Conservation (phyloP, 2,797 vertebrate species). For the Esox lucius region DNA sequence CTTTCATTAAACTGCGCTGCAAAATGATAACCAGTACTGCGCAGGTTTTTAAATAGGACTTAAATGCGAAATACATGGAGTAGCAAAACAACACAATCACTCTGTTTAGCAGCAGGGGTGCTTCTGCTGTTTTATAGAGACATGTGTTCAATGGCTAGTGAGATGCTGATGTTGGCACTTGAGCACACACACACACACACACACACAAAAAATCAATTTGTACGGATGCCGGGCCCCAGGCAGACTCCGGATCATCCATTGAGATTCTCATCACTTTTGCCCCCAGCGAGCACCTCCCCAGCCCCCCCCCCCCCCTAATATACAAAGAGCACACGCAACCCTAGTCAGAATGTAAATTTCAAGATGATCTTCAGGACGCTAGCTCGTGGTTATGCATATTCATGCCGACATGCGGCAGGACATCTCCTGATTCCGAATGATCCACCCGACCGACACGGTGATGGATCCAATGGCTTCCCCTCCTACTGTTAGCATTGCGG, state of each 20-base stretch:
- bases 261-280: neutral
- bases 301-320: neutral
- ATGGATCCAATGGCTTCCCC: neutral
- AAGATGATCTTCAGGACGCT: constrained; percentile 13
- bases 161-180: constrained; percentile 5
- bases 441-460: neutral
- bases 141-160: neutral
- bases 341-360: constrained; percentile 24
- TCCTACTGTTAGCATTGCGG: neutral
- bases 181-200: constrained; percentile 15
- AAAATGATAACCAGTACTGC: neutral
- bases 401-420: constrained; percentile 15
- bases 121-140: neutral
- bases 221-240: neutral
- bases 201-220: constrained; percentile 20
- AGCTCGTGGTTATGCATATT: constrained; percentile 29
- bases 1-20: neutral
- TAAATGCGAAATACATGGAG: neutral
- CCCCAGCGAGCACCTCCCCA: neutral
- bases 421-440: constrained; percentile 12
- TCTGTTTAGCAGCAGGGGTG: neutral
- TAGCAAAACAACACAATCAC: neutral
- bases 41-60: neutral
- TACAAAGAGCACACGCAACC: neutral
- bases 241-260: neutral